Base-by-base conservation (phyloP, 2,113 vertebrate species). In the Etheostoma cragini region DNA sequence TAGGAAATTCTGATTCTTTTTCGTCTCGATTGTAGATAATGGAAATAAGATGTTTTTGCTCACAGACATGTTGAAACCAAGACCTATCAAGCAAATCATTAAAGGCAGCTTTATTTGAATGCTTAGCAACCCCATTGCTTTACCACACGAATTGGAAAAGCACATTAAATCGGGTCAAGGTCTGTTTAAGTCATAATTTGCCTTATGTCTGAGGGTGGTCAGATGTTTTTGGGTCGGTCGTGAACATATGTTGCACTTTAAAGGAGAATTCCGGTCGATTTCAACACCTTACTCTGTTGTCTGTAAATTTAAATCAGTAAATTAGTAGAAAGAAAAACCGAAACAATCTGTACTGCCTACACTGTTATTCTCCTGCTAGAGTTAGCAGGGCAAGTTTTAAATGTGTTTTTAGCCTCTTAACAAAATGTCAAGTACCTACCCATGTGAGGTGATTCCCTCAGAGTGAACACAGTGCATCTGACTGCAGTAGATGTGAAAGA, bases 31-130 rank as follows among this genome's bases (percentile, higher is more conserved):
- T 60, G 38, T 38, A 80, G 66, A n/a, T 7, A 5, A 50, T 80
- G 52, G 74, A 86, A 82, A 58, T 35, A 42, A 49, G 67, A 77
- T 49, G 68, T 82, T 86, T 85, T 80, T 84, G 83, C 72, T 78
- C 24, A 17, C 11, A 62, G 45, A 38, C 72, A 71, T 87, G 75
- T 90, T 78, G 78, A 89, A 87, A 82, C 80, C 54, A 66, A 60
- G 58, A 82, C 82, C 70, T 81, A 62, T 87, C 62, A 76, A 71
- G 70, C 81, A 67, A 79, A 60, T 83, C 81, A 77, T 88, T 79
- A 71, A 82, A 87, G 76, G 42, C 22, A 53, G 54, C 50, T 85
- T 85, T 81, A 60, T 73, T 82, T 58, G 1, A 79, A 81, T 35
- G 24, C 4, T 64, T 70, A 75, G 53, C 68, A 73, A 75, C 66